These are phyloP conservation scores for Syrista parreyssii DNA, from an alignment of 2,888 invertebrate genomes.

Conservation along the genomic window DNA sequence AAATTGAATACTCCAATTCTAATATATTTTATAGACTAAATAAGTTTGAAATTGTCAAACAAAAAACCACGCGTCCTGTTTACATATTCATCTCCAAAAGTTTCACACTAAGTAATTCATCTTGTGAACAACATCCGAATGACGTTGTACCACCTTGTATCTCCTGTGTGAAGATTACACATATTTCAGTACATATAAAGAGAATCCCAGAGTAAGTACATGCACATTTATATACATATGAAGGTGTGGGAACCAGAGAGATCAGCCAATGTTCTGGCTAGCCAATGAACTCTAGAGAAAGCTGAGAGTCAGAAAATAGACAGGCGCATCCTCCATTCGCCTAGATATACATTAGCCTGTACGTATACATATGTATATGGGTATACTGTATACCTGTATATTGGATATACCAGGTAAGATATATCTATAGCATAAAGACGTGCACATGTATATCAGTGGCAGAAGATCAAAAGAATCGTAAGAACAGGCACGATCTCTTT, in stretches of 20 bases:
- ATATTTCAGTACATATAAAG: background rate
- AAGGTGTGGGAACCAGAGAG: slow-evolving; percentile 5
- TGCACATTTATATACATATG: background rate
- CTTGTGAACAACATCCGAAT: background rate
- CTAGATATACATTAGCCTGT: background rate
- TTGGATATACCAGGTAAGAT: background rate
- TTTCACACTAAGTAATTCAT: background rate
- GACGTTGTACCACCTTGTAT: background rate
- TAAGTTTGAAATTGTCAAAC: background rate
- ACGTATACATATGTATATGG: background rate
- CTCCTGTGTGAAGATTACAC: background rate
- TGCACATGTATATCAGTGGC: background rate
- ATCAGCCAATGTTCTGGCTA: background rate
- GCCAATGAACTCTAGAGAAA: background rate
- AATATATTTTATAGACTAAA: background rate
- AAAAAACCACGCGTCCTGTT: background rate
- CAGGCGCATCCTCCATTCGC: background rate
- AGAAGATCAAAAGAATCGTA: background rate
- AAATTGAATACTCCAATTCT: background rate
- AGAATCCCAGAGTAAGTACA: background rate
- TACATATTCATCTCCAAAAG: background rate
- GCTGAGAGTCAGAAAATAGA: background rate
- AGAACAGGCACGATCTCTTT: background rate
- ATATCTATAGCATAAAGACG: background rate
- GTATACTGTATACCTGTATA: background rate